Evolutionary conservation across 2,888 invertebrate genomes (phyloP), one percentile per base, ranked within the genome.

Genomic region (Acleris sparsana): DNA sequence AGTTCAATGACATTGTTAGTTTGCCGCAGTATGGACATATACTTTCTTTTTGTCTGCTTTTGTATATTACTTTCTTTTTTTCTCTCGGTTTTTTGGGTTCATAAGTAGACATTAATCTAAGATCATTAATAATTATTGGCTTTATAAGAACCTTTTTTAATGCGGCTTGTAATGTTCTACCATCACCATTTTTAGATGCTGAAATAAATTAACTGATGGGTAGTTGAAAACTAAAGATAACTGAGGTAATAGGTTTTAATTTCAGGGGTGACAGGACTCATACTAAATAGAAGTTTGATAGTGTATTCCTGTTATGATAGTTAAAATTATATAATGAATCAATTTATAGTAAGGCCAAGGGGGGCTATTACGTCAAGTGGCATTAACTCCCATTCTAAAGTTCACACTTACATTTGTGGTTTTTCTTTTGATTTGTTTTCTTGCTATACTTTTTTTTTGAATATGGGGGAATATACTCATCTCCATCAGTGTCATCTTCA

Each of bases 1-100:
- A 5, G 58, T 78, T 76, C n/a, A 87, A 43, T 17, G 68, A 22
- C 46, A 57, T 73, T 4, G 71, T 72, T 67, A 83, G 63, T 73
- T 80, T 85, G 3, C 88, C 89, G 76, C 89, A 88, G 58, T 81
- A 75, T 16, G 85, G 82, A 65, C 89, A 89, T 62, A 89, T 75
- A 51, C 73, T 64, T 62, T 68, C 70, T 52, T 61, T 66, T 1
- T 39, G 58, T 53, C 62, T 49, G 17, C 51, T 5, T 56, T 62
- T 58, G 17, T 68, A 62, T 49, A 53, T 62, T 20, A 64, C 67
- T 53, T 72, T 73, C 48, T 71, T 57, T 46, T 39, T 53, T 43
- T 39, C 39, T 13, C 11, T 13, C 13, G 63, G 62, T 49, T 62
- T 29, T 16, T 60, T 59, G 5, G 33, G 39, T n/a, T 29, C 59